Evolutionary conservation across 2,113 vertebrate species (phyloP).

Genomic region (Pituophis catenifer): DNA sequence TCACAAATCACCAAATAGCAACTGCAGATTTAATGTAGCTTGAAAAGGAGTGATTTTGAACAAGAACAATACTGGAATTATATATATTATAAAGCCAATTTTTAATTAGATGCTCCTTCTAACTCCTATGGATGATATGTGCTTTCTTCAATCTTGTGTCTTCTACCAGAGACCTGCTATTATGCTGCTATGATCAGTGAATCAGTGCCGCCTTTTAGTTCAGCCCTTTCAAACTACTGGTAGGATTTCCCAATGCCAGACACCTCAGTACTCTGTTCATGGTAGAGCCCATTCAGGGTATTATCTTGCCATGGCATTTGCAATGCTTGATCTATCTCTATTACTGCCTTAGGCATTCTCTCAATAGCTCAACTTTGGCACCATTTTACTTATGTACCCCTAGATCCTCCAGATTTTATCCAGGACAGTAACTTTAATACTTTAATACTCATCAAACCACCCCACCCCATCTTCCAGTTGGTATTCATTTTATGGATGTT

Average conservation of each 20-base stretch:
- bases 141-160: background rate
- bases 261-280: background rate
- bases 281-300: background rate
- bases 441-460: background rate
- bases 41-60: background rate
- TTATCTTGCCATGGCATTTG: background rate
- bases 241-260: background rate
- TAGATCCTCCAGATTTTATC: background rate
- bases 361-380: background rate
- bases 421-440: background rate
- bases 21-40: background rate
- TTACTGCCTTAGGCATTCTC: background rate
- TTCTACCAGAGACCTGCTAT: background rate
- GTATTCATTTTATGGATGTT: background rate
- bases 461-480: background rate
- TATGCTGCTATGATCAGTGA: background rate
- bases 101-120: background rate
- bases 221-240: background rate
- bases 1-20: slow-evolving; percentile 6
- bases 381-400: background rate
- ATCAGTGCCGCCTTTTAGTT: background rate
- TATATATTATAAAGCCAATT: slow-evolving; percentile 8
- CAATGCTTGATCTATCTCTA: background rate
- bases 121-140: background rate
- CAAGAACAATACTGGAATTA: background rate